Evolutionary conservation across 2,113 vertebrate genomes (phyloP).

Genomic region (Dipodomys ordii): DNA sequence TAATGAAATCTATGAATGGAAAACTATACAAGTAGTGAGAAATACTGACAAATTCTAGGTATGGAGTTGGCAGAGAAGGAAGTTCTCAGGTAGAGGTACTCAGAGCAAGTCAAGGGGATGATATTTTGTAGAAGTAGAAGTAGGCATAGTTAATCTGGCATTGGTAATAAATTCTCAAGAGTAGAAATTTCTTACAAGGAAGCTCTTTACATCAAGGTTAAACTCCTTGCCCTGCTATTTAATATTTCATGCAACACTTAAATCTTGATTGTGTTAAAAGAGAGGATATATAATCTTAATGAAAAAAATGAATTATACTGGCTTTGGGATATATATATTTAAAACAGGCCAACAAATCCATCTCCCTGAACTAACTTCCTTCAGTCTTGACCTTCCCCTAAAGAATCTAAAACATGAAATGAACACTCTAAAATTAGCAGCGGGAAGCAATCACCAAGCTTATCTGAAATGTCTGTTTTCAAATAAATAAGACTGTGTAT

Average conservation of each 20-base stretch:
- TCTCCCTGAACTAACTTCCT: neutral
- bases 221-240: neutral
- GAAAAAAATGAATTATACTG: conserved; percentile 15
- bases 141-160: neutral
- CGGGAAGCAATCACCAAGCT: conserved; percentile 2
- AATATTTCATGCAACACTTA: conserved; percentile 37
- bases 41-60: neutral
- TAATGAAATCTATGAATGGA: neutral
- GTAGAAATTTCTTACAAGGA: conserved; percentile 32
- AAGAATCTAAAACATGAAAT: conserved; percentile 14
- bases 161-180: neutral
- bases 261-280: conserved; percentile 47
- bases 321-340: neutral
- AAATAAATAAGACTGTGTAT: conserved; percentile 4
- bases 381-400: neutral
- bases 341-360: neutral
- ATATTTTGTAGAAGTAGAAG: neutral
- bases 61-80: neutral
- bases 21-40: neutral
- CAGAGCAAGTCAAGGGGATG: neutral
- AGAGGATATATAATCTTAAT: neutral
- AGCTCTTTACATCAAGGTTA: conserved; percentile 16
- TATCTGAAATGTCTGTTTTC: conserved; percentile 37
- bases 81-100: neutral
- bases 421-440: conserved; percentile 17